phyloP scores from a whole-genome alignment of 2,888 invertebrate genomes.

The Orchesellides sinensis region DNA sequence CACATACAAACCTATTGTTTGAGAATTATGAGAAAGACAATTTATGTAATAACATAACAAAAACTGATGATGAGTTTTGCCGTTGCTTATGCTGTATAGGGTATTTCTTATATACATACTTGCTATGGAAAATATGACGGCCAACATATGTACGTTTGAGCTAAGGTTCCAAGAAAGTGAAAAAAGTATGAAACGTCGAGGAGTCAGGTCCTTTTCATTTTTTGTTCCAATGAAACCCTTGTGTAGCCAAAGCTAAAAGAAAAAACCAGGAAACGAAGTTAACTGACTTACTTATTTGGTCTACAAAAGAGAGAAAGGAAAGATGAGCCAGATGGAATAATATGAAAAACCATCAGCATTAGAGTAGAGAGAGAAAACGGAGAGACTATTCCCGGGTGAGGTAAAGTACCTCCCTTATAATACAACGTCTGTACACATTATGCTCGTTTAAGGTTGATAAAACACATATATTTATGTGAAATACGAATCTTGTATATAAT shows the following conservation, averaged over 20 bases:
- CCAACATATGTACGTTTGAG: too few relatives aligned
- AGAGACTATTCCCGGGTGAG: conserved; percentile 44
- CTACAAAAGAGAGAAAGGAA: conserved; percentile 6
- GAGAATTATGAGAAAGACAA: conserved; percentile 17
- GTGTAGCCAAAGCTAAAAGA: neutral
- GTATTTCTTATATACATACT: too few relatives aligned
- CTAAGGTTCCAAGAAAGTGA: too few relatives aligned
- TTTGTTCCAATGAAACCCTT: too few relatives aligned
- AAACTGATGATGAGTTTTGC: too few relatives aligned
- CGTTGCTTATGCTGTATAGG: too few relatives aligned
- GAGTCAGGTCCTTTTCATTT: too few relatives aligned
- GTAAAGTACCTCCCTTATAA: conserved; percentile 35
- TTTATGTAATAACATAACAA: conserved; percentile 24
- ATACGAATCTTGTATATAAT: conserved; percentile 15
- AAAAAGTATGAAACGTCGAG: too few relatives aligned
- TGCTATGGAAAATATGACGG: too few relatives aligned
- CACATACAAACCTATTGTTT: conserved; percentile 47
- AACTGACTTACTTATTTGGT: conserved; percentile 57
- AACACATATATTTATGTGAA: conserved; percentile 48
- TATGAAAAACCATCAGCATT: conserved; percentile 5
- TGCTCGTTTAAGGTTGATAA: conserved; percentile 43
- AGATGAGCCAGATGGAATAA: conserved; percentile 51
- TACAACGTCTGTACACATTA: conserved; percentile 43
- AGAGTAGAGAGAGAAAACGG: neutral
- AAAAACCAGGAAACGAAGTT: conserved; percentile 39